Evolutionary conservation across 2,888 invertebrate genomes (phyloP), one percentile per base, ranked within the genome.

Genomic region (Meteorus colon): DNA sequence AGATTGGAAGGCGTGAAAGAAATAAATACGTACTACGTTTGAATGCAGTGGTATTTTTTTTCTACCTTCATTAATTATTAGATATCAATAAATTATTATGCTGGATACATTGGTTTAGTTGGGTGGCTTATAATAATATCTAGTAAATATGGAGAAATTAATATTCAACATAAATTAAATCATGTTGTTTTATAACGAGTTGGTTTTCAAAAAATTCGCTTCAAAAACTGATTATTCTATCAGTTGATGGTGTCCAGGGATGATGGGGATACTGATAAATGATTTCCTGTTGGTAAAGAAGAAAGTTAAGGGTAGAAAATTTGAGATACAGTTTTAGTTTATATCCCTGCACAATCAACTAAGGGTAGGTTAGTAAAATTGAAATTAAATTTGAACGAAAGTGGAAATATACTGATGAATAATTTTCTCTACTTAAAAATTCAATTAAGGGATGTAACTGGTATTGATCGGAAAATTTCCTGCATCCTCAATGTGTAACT

Each of bases 61-160:
- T 63, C 14, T n/a, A 31, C 27, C 29, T 27, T 6, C 24, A 8
- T 24, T 59, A 14, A n/a, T 1, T 10, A 59, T 16, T 41, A 55
- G 8, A n/a, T 55, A 8, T 1, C n/a, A 24, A 55, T n/a, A 10
- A 63, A 63, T 31, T 63, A 14, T 63, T 29, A 63, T 31, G 31
- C 16, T 14, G 16, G 6, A 62, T 29, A 31, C 12, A 31, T 62
- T 31, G 0, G 6, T 29, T 62, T 6, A 31, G 2, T n/a, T 0
- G 6, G 5, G 16, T n/a, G 14, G 29, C n/a, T n/a, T n/a, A n/a
- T n/a, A n/a, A 83, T 83, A 81, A 74, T 67, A 77, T 73, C 75
- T 77, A 77, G 76, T 73, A 60, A 67, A 75, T 69, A 34, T 34
- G 34, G 4, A 2, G 2, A 2, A 34, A 6, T 34, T 1, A 34